These are phyloP conservation scores for Pristis pectinata DNA, from an alignment of 2,797 vertebrate genomes.

Conservation along the genomic window DNA sequence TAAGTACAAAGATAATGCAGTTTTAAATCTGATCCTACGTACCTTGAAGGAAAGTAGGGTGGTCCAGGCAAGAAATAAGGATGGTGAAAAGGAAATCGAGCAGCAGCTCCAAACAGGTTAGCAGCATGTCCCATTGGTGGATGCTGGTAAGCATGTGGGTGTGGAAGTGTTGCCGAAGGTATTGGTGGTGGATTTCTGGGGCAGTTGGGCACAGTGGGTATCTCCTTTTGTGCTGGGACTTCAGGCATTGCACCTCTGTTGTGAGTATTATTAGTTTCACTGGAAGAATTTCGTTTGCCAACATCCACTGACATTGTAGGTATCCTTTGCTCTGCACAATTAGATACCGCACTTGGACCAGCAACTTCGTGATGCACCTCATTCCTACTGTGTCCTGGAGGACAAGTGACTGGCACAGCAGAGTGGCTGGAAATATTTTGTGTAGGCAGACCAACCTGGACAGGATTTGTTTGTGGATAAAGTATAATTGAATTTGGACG, in stretches of 20 bases:
- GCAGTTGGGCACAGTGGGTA: slow-evolving; percentile 47
- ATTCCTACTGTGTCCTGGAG: slow-evolving; percentile 49
- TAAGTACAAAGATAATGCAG: background rate
- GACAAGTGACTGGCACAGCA: slow-evolving; percentile 48
- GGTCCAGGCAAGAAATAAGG: slow-evolving; percentile 53
- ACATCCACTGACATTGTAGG: slow-evolving; percentile 50
- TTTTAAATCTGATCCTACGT: slow-evolving; percentile 41
- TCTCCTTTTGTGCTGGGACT: slow-evolving; percentile 49
- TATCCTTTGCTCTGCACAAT: slow-evolving; percentile 49
- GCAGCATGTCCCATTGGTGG: slow-evolving; percentile 48
- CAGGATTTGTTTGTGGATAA: slow-evolving; percentile 54
- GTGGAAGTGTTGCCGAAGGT: slow-evolving; percentile 49
- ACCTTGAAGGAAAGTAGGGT: slow-evolving; percentile 63
- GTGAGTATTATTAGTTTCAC: slow-evolving; percentile 45
- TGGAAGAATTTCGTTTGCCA: slow-evolving; percentile 49
- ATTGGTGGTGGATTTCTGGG: slow-evolving; percentile 50
- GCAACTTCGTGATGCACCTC: slow-evolving; percentile 47
- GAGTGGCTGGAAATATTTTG: slow-evolving; percentile 48
- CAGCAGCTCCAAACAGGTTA: slow-evolving; percentile 48
- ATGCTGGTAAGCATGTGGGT: slow-evolving; percentile 51
- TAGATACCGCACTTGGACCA: slow-evolving; percentile 42
- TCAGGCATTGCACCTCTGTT: slow-evolving; percentile 51
- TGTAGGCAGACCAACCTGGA: slow-evolving; percentile 49
- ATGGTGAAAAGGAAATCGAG: slow-evolving; percentile 52
- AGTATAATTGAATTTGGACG: slow-evolving; percentile 51